Conservation (phyloP, 2,113 vertebrate genomes). For the Plecotus auritus region DNA sequence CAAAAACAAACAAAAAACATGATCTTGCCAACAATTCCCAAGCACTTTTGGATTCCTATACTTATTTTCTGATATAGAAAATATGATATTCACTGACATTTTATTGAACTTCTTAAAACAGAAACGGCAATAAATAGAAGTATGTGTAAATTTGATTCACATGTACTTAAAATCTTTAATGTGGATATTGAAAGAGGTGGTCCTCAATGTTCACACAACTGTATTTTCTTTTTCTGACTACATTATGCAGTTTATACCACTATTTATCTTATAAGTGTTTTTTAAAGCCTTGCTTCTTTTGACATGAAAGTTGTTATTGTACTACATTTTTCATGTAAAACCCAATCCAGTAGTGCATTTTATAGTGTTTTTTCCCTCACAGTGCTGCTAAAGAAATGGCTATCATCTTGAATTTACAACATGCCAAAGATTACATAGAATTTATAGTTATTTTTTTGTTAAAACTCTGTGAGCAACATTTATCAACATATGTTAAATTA, state of each 20-base stretch:
- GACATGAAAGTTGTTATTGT: slow-evolving; percentile 92
- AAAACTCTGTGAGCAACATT: slow-evolving; percentile 71
- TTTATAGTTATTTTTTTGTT: slow-evolving; percentile 74
- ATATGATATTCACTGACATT: slow-evolving; percentile 58
- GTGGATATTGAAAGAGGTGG: slow-evolving; percentile 52
- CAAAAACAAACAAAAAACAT: neutral
- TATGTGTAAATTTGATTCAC: slow-evolving; percentile 66
- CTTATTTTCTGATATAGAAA: slow-evolving; percentile 66
- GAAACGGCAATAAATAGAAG: slow-evolving; percentile 71
- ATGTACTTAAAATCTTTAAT: slow-evolving; percentile 73
- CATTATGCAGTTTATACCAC: slow-evolving; percentile 95
- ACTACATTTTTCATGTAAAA: slow-evolving; percentile 74
- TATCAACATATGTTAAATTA: slow-evolving; percentile 73
- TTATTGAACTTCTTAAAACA: slow-evolving; percentile 53
- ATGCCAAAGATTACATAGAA: slow-evolving; percentile 79
- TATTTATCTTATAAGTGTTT: slow-evolving; percentile 97
- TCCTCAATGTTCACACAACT: slow-evolving; percentile 68
- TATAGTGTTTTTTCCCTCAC: slow-evolving; percentile 55
- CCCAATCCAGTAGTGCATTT: slow-evolving; percentile 69
- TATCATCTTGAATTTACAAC: slow-evolving; percentile 70
- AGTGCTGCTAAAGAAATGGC: slow-evolving; percentile 72
- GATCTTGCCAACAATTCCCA: slow-evolving; percentile 48
- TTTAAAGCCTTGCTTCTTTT: slow-evolving; percentile 94
- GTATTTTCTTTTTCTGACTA: slow-evolving; percentile 82
- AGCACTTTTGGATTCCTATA: slow-evolving; percentile 74